These are phyloP conservation scores for Astropecten irregularis DNA, from an alignment of 53 echinoderm and acorn worm genomes.

Conservation along the genomic window DNA sequence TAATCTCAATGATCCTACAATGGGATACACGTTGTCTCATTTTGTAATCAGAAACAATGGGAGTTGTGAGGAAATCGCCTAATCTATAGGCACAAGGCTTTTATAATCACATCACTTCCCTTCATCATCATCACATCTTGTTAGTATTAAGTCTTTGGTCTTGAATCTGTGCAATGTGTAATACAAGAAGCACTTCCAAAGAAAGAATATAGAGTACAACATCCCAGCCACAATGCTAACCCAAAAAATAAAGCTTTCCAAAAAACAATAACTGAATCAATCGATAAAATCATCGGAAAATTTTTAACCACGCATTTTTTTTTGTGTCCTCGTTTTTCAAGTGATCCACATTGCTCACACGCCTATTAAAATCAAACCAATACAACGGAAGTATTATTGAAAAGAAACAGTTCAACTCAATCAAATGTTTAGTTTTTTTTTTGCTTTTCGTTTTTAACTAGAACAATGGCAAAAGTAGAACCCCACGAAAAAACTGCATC, in stretches of 20 bases:
- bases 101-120: background rate
- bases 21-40: background rate
- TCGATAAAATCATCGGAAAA: background rate
- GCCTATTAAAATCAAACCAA: constrained; percentile 11
- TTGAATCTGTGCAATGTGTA: constrained; percentile 28
- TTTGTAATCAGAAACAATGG: background rate
- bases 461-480: constrained; percentile 7
- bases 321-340: background rate
- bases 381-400: constrained; percentile 7
- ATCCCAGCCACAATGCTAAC: constrained; percentile 32
- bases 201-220: constrained; percentile 13
- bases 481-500: constrained; percentile 11
- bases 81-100: constrained; percentile 34
- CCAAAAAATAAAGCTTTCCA: constrained; percentile 24
- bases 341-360: constrained; percentile 16
- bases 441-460: too few species aligned
- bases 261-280: background rate
- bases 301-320: too few species aligned
- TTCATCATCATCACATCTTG: background rate
- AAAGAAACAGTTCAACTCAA: constrained; percentile 43
- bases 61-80: background rate
- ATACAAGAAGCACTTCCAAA: constrained; percentile 38
- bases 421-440: constrained; percentile 16
- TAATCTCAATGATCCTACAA: constrained; percentile 13
- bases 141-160: constrained; percentile 53